Conservation (phyloP, 2,113 vertebrate genomes). For the Capra hircus region DNA sequence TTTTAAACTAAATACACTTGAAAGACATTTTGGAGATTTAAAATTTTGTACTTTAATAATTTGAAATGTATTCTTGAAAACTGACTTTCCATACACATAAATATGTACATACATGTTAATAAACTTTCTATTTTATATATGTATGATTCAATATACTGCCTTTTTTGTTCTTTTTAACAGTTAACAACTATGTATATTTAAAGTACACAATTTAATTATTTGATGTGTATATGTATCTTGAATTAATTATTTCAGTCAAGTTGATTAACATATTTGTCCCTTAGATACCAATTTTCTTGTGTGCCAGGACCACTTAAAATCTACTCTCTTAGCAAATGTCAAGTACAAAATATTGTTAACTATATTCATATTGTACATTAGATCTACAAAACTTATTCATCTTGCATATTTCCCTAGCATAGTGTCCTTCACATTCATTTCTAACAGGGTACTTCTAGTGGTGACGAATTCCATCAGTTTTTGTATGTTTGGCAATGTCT, state of each 20-base stretch:
- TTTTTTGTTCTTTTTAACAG: not conserved
- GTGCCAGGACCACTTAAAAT: not conserved
- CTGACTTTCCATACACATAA: not conserved
- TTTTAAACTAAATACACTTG: not conserved
- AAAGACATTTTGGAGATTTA: not conserved
- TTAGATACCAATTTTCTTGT: not conserved
- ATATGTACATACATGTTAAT: not conserved
- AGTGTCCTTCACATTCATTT: not conserved
- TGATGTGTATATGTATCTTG: not conserved
- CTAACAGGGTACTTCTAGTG: not conserved
- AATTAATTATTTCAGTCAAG: not conserved
- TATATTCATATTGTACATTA: not conserved
- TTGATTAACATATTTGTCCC: not conserved
- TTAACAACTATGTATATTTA: not conserved
- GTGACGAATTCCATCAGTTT: not conserved
- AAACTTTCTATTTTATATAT: not conserved
- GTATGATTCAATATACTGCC: not conserved
- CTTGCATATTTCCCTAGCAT: not conserved
- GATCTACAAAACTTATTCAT: not conserved
- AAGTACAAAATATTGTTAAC: not conserved
- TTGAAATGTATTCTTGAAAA: not conserved
- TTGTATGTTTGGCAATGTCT: not conserved
- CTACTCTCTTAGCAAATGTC: not conserved
- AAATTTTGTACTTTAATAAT: not conserved
- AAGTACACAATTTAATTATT: not conserved